Evolutionary conservation across 1,140 invertebrate species (phyloP), one percentile per base, ranked within the genome.

Genomic region (Penaeus indicus): DNA sequence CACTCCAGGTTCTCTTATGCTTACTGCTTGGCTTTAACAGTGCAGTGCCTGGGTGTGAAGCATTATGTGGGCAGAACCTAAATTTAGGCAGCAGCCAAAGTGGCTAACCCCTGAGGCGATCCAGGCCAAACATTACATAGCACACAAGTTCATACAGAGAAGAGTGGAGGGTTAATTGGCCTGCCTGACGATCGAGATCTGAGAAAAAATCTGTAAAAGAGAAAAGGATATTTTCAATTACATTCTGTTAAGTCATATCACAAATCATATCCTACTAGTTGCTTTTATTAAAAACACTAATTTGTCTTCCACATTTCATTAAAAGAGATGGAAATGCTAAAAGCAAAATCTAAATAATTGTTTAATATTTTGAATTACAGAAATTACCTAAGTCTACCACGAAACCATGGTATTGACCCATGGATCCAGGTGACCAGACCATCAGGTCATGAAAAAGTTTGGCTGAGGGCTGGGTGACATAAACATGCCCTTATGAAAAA

Each of bases 121-220:
- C 67, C 32, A 88, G 86, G 80, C 86, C 86, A 88, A 42, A 83
- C 81, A 84, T 69, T 81, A 88, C 86, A 54, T 88, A 88, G 25
- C 42, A 84, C 63, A 88, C 86, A 61, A 88, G 81, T 60, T 88
- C 86, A 32, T 27, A 84, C 61, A 88, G 61, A 25, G 80, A 78
- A 61, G 89, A 90, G 91, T 96, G 95, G 89, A 97, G 92, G 21
- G 96, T 96, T 62, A 97, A 92, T 16, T 95, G 95, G 88, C 96
- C 96, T 93, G 95, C 95, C 85, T 94, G 94, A 88, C 95, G 94
- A 92, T 97, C 96, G 91, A 97, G 92, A 91, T 95, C 94, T 89
- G 96, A 95, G 93, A 97, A 97, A 92, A 97, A 97, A 90, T 96
- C 96, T 97, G 93, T 5, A 94, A 93, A 92, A 90, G 81, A 92